Conservation (phyloP, 2,888 invertebrate genomes). For the Epirrita christyi region DNA sequence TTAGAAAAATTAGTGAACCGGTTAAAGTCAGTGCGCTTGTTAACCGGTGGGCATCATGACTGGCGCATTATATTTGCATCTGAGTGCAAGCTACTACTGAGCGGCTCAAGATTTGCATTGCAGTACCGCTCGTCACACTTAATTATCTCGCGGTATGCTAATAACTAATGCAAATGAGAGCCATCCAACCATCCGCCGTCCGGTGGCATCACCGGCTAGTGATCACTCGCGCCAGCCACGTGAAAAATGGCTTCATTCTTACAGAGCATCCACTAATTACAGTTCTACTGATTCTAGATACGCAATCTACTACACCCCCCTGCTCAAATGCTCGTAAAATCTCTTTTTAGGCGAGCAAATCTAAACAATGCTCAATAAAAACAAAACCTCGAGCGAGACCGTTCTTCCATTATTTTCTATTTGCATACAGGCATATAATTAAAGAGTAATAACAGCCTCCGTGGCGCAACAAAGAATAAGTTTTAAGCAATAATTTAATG, state of each 20-base stretch:
- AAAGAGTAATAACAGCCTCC: slow-evolving; percentile 81
- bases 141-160: slow-evolving; percentile 77
- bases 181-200: slow-evolving; percentile 44
- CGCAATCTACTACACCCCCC: slow-evolving; percentile 31
- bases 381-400: slow-evolving; percentile 65
- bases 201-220: slow-evolving; percentile 42
- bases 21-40: slow-evolving; percentile 39
- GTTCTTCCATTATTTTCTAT: slow-evolving; percentile 80
- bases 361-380: slow-evolving; percentile 68
- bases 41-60: slow-evolving; percentile 48
- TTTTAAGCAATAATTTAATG: slow-evolving; percentile 85
- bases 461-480: slow-evolving; percentile 83
- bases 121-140: slow-evolving; percentile 66
- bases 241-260: slow-evolving; percentile 75
- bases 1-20: slow-evolving; percentile 40
- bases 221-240: slow-evolving; percentile 43
- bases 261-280: slow-evolving; percentile 35
- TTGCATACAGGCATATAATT: slow-evolving; percentile 82
- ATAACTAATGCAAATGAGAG: slow-evolving; percentile 76
- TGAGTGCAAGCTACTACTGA: slow-evolving; percentile 50
- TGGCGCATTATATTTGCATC: slow-evolving; percentile 59
- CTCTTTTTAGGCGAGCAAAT: slow-evolving; percentile 41
- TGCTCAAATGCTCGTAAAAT: slow-evolving; percentile 55
- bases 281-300: slow-evolving; percentile 23
- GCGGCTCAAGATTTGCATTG: slow-evolving; percentile 41